Base-by-base conservation (phyloP, 2,797 vertebrate species). In the Balearica regulorum region DNA sequence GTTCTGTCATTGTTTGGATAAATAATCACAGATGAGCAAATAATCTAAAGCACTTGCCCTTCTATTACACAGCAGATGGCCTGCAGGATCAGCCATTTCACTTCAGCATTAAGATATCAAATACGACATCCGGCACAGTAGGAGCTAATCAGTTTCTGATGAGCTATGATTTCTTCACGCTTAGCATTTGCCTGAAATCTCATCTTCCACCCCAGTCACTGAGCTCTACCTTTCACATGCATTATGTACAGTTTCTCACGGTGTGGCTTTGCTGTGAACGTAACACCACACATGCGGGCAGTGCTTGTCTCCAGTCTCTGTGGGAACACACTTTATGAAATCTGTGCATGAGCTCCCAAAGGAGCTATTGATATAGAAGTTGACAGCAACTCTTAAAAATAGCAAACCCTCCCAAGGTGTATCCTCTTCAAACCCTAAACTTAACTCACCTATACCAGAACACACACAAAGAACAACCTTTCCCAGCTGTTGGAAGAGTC, bases 401-500 rank as follows among this genome's bases (percentile, higher is more conserved):
- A 93, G 69, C 33, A 93, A 82, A 62, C 14, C 10, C 6, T 81
- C 28, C 33, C 39, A 91, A 92, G 46, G 43, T 88, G 37, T 35
- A 55, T 62, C 22, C 35, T 86, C 58, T 94, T 93, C 68, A 87
- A 85, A 91, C 25, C 37, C 71, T 92, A 91, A 92, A 66, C 88
- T 87, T 89, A 93, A 71, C 49, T 91, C 0, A 0, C 11, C 62
- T 89, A 53, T 37, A 55, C 33, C 43, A 94, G 58, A 83, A 58
- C 51, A 78, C 43, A 72, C 13, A 80, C 0, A 5, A 68, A 44
- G 17, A 88, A 65, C 70, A 93, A 78, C 39, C 61, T 94, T 94
- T 58, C 33, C 43, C 65, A 78, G 61, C 43, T 84, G 51, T 31
- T 69, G 44, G 48, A 87, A 83, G 37, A 90, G 43, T 16, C 31